Evolutionary conservation across 2,888 invertebrate species (phyloP).

Genomic region (Rhorus exstirpatorius): DNA sequence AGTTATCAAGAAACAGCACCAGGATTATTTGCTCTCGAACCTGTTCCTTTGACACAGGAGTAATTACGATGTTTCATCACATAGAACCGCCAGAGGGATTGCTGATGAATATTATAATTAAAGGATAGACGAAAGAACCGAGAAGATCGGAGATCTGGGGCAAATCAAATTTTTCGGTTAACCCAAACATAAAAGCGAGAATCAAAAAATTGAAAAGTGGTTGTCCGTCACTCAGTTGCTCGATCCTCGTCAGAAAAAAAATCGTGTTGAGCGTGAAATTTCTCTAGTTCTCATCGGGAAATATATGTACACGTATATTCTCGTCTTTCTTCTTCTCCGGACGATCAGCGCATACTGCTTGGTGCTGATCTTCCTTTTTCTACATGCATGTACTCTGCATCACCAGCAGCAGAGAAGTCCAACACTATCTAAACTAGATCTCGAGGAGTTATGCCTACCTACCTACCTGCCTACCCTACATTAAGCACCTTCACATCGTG

Average conservation of each 20-base stretch:
- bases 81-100: neutral
- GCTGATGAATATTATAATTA: neutral
- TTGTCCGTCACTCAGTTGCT: too few relatives aligned
- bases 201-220: too few relatives aligned
- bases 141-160: too few relatives aligned
- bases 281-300: constrained; percentile 79
- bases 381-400: constrained; percentile 45
- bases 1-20: too few relatives aligned
- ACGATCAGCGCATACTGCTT: constrained; percentile 39
- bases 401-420: constrained; percentile 39
- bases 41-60: neutral
- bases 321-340: constrained; percentile 47
- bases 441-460: constrained; percentile 64
- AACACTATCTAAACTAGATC: constrained; percentile 73
- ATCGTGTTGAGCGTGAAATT: constrained; percentile 81
- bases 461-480: constrained; percentile 66
- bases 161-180: too few relatives aligned
- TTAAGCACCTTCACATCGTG: constrained; percentile 58
- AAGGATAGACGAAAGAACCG: too few relatives aligned
- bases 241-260: too few relatives aligned
- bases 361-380: constrained; percentile 50
- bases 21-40: too few relatives aligned
- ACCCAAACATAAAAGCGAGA: too few relatives aligned
- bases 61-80: constrained; percentile 5
- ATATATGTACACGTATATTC: constrained; percentile 14